A percentile compares a stretch with the other conserved stretches of the same genome.
These are phyloP conservation scores for Adelges cooleyi DNA, from an alignment of 1,140 invertebrate genomes.

Conservation along the genomic window DNA sequence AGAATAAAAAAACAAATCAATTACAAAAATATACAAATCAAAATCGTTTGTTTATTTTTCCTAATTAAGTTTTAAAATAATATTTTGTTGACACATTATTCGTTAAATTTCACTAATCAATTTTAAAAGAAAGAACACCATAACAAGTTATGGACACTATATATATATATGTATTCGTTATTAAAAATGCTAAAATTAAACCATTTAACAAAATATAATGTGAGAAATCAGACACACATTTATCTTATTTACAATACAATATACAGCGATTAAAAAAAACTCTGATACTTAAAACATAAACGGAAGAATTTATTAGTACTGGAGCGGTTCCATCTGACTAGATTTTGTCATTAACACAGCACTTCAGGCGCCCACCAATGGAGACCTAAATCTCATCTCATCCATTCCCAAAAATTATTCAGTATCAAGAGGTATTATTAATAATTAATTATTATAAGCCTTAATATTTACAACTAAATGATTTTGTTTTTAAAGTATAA, in stretches of 20 bases:
- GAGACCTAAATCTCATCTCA: no score
- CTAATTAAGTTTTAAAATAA: no score
- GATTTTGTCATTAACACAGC: background rate
- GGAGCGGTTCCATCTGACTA: background rate
- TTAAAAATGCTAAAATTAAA: constrained; percentile 16
- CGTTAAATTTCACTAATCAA: no score
- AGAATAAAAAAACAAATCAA: constrained; percentile 11
- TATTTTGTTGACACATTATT: no score
- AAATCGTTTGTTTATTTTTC: no score
- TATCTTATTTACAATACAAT: constrained; percentile 18
- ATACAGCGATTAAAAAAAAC: constrained; percentile 14
- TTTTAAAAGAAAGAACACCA: background rate
- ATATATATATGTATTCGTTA: no score
- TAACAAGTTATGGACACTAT: background rate
- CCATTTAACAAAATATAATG: constrained; percentile 15
- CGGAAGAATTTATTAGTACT: background rate
- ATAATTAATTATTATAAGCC: background rate
- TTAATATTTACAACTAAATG: constrained; percentile 16
- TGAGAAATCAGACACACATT: background rate
- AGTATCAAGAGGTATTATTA: background rate
- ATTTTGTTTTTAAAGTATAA: constrained; percentile 3
- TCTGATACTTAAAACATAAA: constrained; percentile 7
- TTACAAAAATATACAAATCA: background rate
- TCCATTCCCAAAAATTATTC: background rate
- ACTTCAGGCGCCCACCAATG: background rate